A percentile compares a stretch with the other conserved stretches of the same genome.
Evolutionary conservation across 2,888 invertebrate genomes (phyloP).

Genomic region (Pediacus dermestoides): DNA sequence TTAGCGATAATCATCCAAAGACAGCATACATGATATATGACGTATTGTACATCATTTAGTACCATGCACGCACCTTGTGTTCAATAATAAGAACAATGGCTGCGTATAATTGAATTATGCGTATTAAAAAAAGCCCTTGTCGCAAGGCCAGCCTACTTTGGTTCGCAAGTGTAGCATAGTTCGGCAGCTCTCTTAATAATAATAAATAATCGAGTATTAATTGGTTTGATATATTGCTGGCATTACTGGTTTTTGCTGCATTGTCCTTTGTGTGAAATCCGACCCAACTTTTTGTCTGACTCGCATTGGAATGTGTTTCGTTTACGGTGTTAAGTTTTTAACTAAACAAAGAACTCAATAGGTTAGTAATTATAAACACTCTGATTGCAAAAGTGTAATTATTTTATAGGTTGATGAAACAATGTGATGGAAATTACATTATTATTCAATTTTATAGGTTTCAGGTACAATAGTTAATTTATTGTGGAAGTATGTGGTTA

Average conservation of each 20-base stretch:
- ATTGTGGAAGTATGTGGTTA: too few relatives aligned
- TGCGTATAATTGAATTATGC: slow-evolving; percentile 13
- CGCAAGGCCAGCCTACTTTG: slow-evolving; percentile 23
- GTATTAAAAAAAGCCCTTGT: slow-evolving; percentile 11
- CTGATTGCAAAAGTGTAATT: slow-evolving; percentile 16
- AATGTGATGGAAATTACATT: too few relatives aligned
- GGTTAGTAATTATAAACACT: slow-evolving; percentile 24
- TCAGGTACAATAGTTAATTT: too few relatives aligned
- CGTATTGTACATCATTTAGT: too few relatives aligned
- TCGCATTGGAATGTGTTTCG: slow-evolving; percentile 43
- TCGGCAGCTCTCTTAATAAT: slow-evolving; percentile 47
- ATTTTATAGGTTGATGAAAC: slow-evolving; percentile 7
- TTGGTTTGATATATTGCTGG: slow-evolving; percentile 50
- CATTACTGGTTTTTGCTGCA: slow-evolving; percentile 45
- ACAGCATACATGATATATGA: too few relatives aligned
- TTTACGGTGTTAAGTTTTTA: slow-evolving; percentile 38
- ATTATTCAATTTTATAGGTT: too few relatives aligned
- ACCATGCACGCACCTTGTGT: slow-evolving; percentile 3
- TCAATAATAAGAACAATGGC: slow-evolving; percentile 1
- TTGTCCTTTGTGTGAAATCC: slow-evolving; percentile 46
- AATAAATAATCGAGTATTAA: slow-evolving; percentile 50
- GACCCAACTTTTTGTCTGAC: slow-evolving; percentile 41
- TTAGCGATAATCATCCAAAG: too few relatives aligned
- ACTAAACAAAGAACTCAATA: slow-evolving; percentile 30
- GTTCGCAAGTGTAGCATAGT: slow-evolving; percentile 33